Evolutionary conservation across 2,888 invertebrate genomes (phyloP).

Genomic region (Cotesia congregata): DNA sequence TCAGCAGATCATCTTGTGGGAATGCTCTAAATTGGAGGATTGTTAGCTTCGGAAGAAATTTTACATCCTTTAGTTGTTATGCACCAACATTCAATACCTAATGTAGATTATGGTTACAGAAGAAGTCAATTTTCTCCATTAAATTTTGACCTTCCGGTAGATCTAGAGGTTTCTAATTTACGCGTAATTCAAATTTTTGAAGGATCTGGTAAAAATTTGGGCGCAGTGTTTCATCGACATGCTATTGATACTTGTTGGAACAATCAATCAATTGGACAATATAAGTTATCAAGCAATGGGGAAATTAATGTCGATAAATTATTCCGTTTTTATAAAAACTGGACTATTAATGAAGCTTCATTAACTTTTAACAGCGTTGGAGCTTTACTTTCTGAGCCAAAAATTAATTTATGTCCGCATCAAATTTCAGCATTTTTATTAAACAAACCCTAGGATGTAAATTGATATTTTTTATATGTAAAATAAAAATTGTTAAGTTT

Average conservation of each 20-base stretch:
- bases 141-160: constrained; percentile 60
- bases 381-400: constrained; percentile 60
- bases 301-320: constrained; percentile 62
- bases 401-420: constrained; percentile 63
- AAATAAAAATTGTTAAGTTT: too few relatives aligned
- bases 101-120: constrained; percentile 54
- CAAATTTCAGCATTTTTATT: constrained; percentile 64
- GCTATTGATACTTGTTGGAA: constrained; percentile 74
- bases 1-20: constrained; percentile 69
- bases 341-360: constrained; percentile 66
- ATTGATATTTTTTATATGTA: too few relatives aligned
- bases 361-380: constrained; percentile 66
- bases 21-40: constrained; percentile 73
- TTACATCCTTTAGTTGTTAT: constrained; percentile 71
- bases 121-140: constrained; percentile 60
- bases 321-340: constrained; percentile 60
- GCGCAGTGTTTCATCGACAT: constrained; percentile 76
- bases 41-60: constrained; percentile 73
- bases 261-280: constrained; percentile 48
- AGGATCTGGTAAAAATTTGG: constrained; percentile 73
- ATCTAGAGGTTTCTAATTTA: constrained; percentile 61
- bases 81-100: constrained; percentile 55
- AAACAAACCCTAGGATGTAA: too few relatives aligned
- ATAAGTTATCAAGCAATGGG: constrained; percentile 59
- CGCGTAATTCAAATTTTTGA: constrained; percentile 65